Evolutionary conservation across 2,113 vertebrate genomes (phyloP).

Genomic region (Tautogolabrus adspersus): DNA sequence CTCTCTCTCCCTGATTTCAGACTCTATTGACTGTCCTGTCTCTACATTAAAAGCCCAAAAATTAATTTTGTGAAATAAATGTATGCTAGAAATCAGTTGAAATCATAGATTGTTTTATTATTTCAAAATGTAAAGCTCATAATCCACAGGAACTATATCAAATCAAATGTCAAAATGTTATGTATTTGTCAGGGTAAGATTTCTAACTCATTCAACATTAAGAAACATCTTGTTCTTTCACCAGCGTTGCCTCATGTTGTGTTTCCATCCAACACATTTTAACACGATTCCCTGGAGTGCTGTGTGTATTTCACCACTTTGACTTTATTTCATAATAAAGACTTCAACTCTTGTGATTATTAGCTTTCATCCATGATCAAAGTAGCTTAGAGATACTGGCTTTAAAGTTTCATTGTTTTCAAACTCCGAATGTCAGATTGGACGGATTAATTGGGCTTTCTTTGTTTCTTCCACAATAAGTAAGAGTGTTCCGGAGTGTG

Average conservation of each 20-base stretch:
- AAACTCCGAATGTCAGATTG: background rate
- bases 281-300: background rate
- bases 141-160: background rate
- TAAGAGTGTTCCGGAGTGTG: background rate
- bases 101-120: background rate
- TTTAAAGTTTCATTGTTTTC: slow-evolving; percentile 3
- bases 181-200: background rate
- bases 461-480: background rate
- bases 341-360: background rate
- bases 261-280: slow-evolving; percentile 1
- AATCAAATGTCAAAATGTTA: background rate
- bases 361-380: slow-evolving; percentile 32
- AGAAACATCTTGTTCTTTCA: slow-evolving; percentile 1
- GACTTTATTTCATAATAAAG: background rate
- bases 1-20: too few relatives aligned
- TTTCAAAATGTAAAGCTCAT: background rate
- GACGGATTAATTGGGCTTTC: background rate
- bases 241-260: background rate
- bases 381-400: background rate
- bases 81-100: background rate
- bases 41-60: too few relatives aligned
- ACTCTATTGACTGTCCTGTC: too few relatives aligned
- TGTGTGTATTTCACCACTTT: slow-evolving; percentile 6
- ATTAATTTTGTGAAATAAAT: too few relatives aligned
- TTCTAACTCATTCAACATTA: background rate